Conservation (phyloP, 2,888 invertebrate genomes). For the Lepidochitona cinerea region DNA sequence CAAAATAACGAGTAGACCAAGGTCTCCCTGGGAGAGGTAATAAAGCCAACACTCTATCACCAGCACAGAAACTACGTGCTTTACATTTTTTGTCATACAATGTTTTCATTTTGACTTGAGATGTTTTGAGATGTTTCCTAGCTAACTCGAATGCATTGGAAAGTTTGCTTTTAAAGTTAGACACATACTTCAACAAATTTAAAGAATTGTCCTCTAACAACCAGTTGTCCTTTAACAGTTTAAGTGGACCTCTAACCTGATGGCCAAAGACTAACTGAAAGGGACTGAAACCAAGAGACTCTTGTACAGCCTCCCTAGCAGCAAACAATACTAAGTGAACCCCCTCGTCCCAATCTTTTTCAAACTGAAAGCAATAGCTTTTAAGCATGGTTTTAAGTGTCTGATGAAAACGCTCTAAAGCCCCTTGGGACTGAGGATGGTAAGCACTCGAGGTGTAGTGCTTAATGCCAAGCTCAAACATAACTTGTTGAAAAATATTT, state of each 20-base stretch:
- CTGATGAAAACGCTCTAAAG: conserved; percentile 17
- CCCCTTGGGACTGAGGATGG: conserved; percentile 28
- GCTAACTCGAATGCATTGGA: not conserved
- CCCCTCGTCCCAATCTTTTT: too few relatives aligned
- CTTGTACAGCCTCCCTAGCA: conserved; percentile 20
- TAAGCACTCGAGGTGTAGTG: too few relatives aligned
- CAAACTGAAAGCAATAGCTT: conserved; percentile 12
- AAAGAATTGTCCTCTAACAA: not conserved
- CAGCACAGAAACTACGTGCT: not conserved
- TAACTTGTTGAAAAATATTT: too few relatives aligned
- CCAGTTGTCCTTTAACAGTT: not conserved
- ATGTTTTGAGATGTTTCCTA: not conserved
- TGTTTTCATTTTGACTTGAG: not conserved
- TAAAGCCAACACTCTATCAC: not conserved
- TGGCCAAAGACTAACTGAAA: not conserved
- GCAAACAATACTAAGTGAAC: conserved; percentile 31
- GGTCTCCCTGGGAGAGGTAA: not conserved
- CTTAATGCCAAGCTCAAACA: too few relatives aligned
- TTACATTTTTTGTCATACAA: not conserved
- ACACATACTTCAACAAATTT: not conserved
- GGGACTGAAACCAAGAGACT: conserved; percentile 1
- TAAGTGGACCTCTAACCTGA: not conserved
- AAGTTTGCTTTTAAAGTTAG: not conserved
- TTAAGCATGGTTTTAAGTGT: not conserved
- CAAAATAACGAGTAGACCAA: not conserved